Conservation (phyloP, 2,797 vertebrate species). For the Amniataba percoides region DNA sequence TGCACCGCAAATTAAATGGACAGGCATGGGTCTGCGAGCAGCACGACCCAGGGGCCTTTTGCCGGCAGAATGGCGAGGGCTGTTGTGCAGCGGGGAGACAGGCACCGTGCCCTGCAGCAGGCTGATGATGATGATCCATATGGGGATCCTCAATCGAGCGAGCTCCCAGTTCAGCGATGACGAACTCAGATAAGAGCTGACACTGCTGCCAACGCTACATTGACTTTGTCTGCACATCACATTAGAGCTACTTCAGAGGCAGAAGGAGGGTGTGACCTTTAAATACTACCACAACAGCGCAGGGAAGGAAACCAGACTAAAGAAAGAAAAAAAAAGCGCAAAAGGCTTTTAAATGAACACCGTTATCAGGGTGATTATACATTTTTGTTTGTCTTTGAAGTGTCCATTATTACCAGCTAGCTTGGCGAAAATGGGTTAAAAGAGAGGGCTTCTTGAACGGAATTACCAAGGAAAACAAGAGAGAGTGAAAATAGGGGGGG, state of each 20-base stretch:
- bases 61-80: slow-evolving; percentile 46
- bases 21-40: slow-evolving; percentile 53
- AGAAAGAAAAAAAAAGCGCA: slow-evolving; percentile 32
- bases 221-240: slow-evolving; percentile 61
- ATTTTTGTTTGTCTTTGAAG: slow-evolving; percentile 37
- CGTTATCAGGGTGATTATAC: slow-evolving; percentile 22
- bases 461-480: slow-evolving; percentile 22
- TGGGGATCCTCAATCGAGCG: slow-evolving; percentile 68
- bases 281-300: slow-evolving; percentile 24
- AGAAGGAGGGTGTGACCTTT: slow-evolving; percentile 70
- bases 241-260: slow-evolving; percentile 60
- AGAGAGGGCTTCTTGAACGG: slow-evolving; percentile 12
- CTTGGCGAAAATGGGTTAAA: slow-evolving; percentile 2
- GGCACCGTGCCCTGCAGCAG: slow-evolving; percentile 60
- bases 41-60: slow-evolving; percentile 44
- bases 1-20: slow-evolving; percentile 66
- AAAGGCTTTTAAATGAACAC: slow-evolving; percentile 21
- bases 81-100: slow-evolving; percentile 58
- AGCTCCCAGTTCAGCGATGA: slow-evolving; percentile 62
- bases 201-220: slow-evolving; percentile 59
- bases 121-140: slow-evolving; percentile 70
- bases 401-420: slow-evolving; percentile 25
- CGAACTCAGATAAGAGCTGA: slow-evolving; percentile 69
- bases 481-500: slow-evolving; percentile 13
- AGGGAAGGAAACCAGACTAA: slow-evolving; percentile 19